Conservation (phyloP, 2,113 vertebrate species). For the Trichechus manatus region DNA sequence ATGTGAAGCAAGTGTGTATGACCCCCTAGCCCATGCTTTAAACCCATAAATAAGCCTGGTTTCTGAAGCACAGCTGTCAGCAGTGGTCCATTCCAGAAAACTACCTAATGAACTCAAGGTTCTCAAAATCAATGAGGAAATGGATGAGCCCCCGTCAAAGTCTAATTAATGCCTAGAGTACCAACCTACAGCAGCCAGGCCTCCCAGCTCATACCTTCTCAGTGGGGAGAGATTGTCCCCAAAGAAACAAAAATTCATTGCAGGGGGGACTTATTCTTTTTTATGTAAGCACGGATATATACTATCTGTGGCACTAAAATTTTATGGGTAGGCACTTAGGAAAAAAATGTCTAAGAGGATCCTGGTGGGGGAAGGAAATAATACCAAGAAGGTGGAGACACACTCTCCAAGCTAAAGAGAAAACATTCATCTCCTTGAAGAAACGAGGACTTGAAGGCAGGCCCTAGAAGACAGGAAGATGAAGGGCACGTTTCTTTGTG, state of each 20-base stretch:
- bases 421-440: not conserved
- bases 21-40: not conserved
- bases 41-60: not conserved
- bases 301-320: not conserved
- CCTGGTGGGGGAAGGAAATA: not conserved
- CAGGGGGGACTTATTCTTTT: not conserved
- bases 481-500: not conserved
- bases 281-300: not conserved
- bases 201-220: not conserved
- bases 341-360: not conserved
- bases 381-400: not conserved
- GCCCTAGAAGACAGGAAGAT: not conserved
- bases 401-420: not conserved
- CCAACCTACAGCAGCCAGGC: not conserved
- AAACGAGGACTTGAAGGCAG: not conserved
- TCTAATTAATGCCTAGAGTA: not conserved
- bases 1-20: not conserved
- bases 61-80: not conserved
- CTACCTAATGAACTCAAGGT: not conserved
- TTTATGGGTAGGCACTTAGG: not conserved
- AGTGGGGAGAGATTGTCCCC: not conserved
- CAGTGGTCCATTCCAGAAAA: not conserved
- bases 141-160: not conserved
- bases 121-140: slow-evolving; percentile 5
- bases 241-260: not conserved